Evolutionary conservation across 2,888 invertebrate species (phyloP).

Genomic region (Protonemura montana): DNA sequence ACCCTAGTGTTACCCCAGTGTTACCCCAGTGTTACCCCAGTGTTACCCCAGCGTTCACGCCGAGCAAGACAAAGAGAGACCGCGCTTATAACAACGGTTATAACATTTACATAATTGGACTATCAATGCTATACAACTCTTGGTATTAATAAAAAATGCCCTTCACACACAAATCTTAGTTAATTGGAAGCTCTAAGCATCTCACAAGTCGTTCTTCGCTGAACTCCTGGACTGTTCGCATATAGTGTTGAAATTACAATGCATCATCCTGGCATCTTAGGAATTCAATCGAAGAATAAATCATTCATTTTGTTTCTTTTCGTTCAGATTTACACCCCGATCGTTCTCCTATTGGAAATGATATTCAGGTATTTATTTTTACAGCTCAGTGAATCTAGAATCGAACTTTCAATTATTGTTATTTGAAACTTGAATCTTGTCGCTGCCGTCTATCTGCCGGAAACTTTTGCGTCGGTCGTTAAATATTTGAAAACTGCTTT

Average conservation of each 20-base stretch:
- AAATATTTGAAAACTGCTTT: neutral
- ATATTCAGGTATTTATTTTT: neutral
- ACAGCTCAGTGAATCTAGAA: neutral
- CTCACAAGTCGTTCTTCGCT: neutral
- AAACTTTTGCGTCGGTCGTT: neutral
- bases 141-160: constrained; percentile 32
- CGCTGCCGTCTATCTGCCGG: neutral
- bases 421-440: neutral
- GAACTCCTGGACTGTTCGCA: no score
- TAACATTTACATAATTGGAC: constrained; percentile 46
- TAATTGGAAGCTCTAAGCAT: constrained; percentile 27
- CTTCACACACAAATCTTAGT: constrained; percentile 34
- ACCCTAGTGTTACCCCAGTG: no score
- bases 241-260: no score
- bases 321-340: neutral
- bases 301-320: no score
- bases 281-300: no score
- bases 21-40: no score
- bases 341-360: neutral
- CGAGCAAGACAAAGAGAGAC: constrained; percentile 31
- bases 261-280: no score
- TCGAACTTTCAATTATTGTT: neutral
- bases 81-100: constrained; percentile 35
- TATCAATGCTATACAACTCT: constrained; percentile 41
- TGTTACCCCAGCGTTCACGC: neutral